Evolutionary conservation across 2,888 invertebrate genomes (phyloP).

Genomic region (Thereva unica): DNA sequence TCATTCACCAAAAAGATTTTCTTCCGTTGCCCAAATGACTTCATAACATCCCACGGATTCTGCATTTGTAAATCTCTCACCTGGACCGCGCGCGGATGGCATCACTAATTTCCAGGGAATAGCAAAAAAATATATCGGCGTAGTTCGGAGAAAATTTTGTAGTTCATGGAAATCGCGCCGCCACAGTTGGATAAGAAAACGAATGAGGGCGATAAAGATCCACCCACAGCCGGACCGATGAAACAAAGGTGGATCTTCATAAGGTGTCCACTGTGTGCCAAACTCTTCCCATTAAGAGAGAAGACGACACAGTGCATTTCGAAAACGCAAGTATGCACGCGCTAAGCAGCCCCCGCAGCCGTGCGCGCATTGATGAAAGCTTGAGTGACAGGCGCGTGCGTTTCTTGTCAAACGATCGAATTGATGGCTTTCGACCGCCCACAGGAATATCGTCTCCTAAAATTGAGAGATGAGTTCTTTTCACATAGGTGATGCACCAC

Average conservation of each 20-base stretch:
- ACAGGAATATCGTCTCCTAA: background rate
- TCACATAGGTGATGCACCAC: background rate
- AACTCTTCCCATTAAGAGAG: conserved; percentile 14
- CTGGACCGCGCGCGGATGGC: background rate
- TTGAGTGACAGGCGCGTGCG: conserved; percentile 24
- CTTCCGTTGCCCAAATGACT: conserved; percentile 29
- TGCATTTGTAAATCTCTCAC: background rate
- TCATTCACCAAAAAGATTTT: conserved; percentile 27
- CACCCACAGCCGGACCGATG: conserved; percentile 12
- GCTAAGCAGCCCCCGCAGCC: conserved; percentile 11
- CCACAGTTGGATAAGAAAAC: conserved; percentile 5
- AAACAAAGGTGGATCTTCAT: background rate
- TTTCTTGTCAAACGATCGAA: background rate
- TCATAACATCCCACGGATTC: conserved; percentile 3
- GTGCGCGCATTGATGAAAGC: background rate
- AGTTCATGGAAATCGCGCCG: conserved; percentile 8
- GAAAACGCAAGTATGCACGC: conserved; percentile 12
- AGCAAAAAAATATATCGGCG: conserved; percentile 1
- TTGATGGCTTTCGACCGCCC: conserved; percentile 12
- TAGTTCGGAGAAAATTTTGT: conserved; percentile 3
- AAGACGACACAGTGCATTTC: background rate
- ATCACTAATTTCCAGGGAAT: conserved; percentile 28
- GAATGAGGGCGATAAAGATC: conserved; percentile 17
- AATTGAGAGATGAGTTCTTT: conserved; percentile 12
- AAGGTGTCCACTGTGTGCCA: conserved; percentile 20